These are phyloP conservation scores for Astyanax mexicanus DNA, from an alignment of 2,797 vertebrate genomes.

Conservation along the genomic window DNA sequence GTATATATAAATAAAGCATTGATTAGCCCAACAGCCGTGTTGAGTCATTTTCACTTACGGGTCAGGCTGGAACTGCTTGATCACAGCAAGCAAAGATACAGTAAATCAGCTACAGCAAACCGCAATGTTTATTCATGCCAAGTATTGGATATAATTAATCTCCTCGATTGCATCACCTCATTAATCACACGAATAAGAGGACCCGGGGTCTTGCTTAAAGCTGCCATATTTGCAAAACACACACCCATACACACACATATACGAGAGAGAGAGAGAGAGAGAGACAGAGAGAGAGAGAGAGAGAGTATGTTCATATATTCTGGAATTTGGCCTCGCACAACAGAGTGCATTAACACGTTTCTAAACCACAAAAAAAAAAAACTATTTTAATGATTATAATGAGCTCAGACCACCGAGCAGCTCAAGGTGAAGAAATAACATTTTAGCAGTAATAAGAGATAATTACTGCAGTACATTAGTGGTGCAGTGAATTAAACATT, in stretches of 20 bases:
- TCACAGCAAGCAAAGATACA: neutral
- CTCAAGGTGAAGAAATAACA: neutral
- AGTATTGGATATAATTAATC: neutral
- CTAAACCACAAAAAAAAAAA: constrained; percentile 65
- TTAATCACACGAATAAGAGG: neutral
- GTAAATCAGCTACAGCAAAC: neutral
- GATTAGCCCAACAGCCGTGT: neutral
- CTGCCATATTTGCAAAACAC: neutral
- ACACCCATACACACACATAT: neutral
- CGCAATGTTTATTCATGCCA: neutral
- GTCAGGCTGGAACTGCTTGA: no score
- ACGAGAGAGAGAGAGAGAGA: no score
- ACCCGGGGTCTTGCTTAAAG: neutral
- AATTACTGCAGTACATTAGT: neutral
- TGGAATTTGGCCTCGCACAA: neutral
- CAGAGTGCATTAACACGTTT: constrained; percentile 45
- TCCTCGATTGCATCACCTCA: no score
- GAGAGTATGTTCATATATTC: neutral
- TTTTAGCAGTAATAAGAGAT: no score
- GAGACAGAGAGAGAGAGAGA: neutral
- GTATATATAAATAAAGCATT: no score
- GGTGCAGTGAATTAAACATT: neutral
- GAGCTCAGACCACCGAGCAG: constrained; percentile 8
- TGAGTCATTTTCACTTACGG: no score
- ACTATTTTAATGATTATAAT: constrained; percentile 36